Base-by-base conservation (phyloP, 2,888 invertebrate genomes). In the Pyrochroa serraticornis region DNA sequence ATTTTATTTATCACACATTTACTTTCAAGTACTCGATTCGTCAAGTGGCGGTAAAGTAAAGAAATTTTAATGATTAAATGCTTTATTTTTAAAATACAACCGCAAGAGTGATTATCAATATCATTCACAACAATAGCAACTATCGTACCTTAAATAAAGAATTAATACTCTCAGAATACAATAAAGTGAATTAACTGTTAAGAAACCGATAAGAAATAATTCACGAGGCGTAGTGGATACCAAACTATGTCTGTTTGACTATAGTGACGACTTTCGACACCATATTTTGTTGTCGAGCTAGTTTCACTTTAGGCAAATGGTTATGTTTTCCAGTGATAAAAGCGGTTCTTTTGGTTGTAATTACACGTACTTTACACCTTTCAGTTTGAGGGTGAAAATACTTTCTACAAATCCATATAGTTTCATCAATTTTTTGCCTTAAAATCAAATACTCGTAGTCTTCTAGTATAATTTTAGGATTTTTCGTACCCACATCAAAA, bases 381-480 rank as follows among this genome's bases (percentile, higher is more conserved):
- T 53, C 62, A 0, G 53, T 58, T 31, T 60, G 59, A 0, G 63
- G 63, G 41, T 69, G 66, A 41, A 63, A 70, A 46, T 70, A 70
- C 32, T 66, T 61, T 22, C 66, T 68, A 34, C 71, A 72, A 41
- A 65, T 68, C 72, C 72, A 72, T 3, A 59, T 47, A 1, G 72
- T 72, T 6, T 64, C 62, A 5, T 57, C 52, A 1, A 51, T 41
- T 57, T 62, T 64, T 41, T 65, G 60, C 39, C 64, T 64, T 31
- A 61, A 53, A 39, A 70, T 60, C 7, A 69, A 41, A 53, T 64
- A 72, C 33, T 69, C 69, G 51, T 69, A 62, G 38, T 68, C 51
- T 10, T 68, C 66, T 13, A 71, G 38, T 2, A 72, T 65, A 2
- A 73, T 61, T 63, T 70, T 72, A 0, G 72, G 72, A 48, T 72